Evolutionary conservation across 2,113 vertebrate species (phyloP), one percentile per base, ranked within the genome.

Genomic region (Plotosus lineatus): DNA sequence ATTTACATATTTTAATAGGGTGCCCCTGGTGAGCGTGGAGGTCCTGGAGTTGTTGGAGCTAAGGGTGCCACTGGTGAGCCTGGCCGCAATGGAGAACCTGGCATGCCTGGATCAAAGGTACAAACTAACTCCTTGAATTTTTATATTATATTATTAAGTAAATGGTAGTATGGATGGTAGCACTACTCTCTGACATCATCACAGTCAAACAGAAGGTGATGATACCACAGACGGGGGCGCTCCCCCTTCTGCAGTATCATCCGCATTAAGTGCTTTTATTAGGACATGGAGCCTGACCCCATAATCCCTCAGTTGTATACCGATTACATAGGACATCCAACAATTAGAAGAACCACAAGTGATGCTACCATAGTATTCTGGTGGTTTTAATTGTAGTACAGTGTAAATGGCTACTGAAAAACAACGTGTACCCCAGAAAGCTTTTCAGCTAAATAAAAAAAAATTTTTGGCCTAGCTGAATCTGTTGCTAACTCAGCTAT

Each of bases 91-190:
- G 98, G 98, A 56, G 98, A 99, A 87, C 88, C 97, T 75, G 98
- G 98, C 60, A 92, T 99, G 73, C 96, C 97, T 0, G 97, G 98
- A 88, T 93, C 96, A 90, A 99, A 98, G 96, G 97, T 98, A 88
- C n/a, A 68, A 58, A 42, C 26, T n/a, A n/a, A n/a, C 31, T 75
- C 28, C 26, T 55, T 40, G 14, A 5, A 19, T 56, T 69, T 81
- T 42, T 66, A 3, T 46, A n/a, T n/a, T n/a, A n/a, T n/a, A n/a
- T n/a, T n/a, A n/a, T n/a, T n/a, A n/a, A n/a, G n/a, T n/a, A n/a
- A n/a, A n/a, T n/a, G n/a, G n/a, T n/a, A n/a, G n/a, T n/a, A n/a
- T n/a, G n/a, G n/a, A n/a, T n/a, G n/a, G n/a, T n/a, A n/a, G n/a
- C n/a, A n/a, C n/a, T n/a, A n/a, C n/a, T n/a, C n/a, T n/a, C n/a